These are phyloP conservation scores for Cebidichthys violaceus DNA, from an alignment of 2,113 vertebrate genomes.

Conservation along the genomic window DNA sequence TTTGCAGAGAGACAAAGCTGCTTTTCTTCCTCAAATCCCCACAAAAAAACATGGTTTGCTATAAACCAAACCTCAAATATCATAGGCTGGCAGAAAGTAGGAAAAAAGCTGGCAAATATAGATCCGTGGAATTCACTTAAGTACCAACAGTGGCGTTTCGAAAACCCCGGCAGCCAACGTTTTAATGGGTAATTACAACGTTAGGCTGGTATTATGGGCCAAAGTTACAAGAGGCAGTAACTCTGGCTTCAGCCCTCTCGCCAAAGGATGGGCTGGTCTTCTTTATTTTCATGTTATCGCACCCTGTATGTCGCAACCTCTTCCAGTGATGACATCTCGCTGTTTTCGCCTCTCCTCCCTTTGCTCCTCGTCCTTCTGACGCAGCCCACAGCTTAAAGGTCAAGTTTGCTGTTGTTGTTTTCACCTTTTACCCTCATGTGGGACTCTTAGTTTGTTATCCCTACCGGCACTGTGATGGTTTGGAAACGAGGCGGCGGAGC, in stretches of 20 bases:
- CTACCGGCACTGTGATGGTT: conserved; percentile 3
- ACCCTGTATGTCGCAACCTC: conserved; percentile 51
- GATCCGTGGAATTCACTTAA: conserved; percentile 52
- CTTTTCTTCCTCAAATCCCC: conserved; percentile 27
- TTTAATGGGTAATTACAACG: conserved; percentile 63
- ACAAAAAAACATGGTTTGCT: conserved; percentile 20
- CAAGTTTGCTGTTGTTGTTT: conserved; percentile 1
- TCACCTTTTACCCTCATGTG: not conserved
- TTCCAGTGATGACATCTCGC: conserved; percentile 58
- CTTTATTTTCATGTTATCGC: conserved; percentile 37
- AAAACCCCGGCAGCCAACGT: conserved; percentile 44
- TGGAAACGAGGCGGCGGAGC: not conserved
- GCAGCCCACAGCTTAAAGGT: conserved; percentile 41
- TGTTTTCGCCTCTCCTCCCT: conserved; percentile 43
- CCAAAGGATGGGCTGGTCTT: conserved; percentile 26
- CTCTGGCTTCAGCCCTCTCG: not conserved
- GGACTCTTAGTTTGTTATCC: conserved; percentile 9
- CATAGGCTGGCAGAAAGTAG: conserved; percentile 31
- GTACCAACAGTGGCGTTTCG: conserved; percentile 59
- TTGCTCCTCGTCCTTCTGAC: conserved; percentile 24
- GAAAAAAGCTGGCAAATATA: conserved; percentile 53
- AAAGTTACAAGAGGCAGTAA: conserved; percentile 50
- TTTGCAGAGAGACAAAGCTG: conserved; percentile 11
- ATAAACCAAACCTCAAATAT: conserved; percentile 48
- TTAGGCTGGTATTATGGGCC: conserved; percentile 43